Evolutionary conservation across 53 echinoderm and acorn worm genomes (phyloP).

Genomic region (Echinarachnius parma): DNA sequence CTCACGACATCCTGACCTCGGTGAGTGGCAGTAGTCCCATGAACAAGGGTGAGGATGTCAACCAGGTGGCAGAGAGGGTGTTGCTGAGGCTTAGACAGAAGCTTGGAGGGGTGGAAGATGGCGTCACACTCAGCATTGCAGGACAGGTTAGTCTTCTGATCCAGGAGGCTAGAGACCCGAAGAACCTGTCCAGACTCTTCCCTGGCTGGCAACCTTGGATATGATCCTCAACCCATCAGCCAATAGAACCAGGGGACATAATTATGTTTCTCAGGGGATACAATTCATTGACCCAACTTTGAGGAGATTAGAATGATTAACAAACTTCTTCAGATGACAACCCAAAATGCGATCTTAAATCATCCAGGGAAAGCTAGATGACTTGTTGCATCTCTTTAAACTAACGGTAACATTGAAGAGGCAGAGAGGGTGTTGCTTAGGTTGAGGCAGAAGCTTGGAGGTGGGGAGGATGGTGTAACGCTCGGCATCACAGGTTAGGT

Average conservation of each 20-base stretch:
- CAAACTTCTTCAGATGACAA: too few species aligned
- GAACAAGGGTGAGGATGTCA: slow-evolving; percentile 47
- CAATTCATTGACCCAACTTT: too few species aligned
- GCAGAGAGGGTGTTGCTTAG: too few species aligned
- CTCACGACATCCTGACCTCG: slow-evolving; percentile 40
- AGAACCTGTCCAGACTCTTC: slow-evolving; percentile 84
- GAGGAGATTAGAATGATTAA: too few species aligned
- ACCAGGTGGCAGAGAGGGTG: slow-evolving; percentile 91
- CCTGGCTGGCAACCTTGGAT: slow-evolving; percentile 98
- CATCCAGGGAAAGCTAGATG: too few species aligned
- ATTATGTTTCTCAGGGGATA: too few species aligned
- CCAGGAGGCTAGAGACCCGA: slow-evolving; percentile 89
- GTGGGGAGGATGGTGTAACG: neutral
- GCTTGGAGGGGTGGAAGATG: slow-evolving; percentile 91
- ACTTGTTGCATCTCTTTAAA: too few species aligned
- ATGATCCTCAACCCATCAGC: too few species aligned
- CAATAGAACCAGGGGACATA: too few species aligned
- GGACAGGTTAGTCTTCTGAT: slow-evolving; percentile 92
- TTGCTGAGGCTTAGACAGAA: slow-evolving; percentile 83
- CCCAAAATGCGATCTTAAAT: too few species aligned
- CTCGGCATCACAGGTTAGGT: neutral
- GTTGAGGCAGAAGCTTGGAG: neutral
- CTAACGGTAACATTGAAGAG: too few species aligned
- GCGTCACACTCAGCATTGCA: slow-evolving; percentile 87
- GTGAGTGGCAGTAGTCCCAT: slow-evolving; percentile 32